Percentiles rank a stretch among this genome's conserved stretches.
phyloP scores from a whole-genome alignment of 1,140 invertebrate species.

The Hylaeus volcanicus region DNA sequence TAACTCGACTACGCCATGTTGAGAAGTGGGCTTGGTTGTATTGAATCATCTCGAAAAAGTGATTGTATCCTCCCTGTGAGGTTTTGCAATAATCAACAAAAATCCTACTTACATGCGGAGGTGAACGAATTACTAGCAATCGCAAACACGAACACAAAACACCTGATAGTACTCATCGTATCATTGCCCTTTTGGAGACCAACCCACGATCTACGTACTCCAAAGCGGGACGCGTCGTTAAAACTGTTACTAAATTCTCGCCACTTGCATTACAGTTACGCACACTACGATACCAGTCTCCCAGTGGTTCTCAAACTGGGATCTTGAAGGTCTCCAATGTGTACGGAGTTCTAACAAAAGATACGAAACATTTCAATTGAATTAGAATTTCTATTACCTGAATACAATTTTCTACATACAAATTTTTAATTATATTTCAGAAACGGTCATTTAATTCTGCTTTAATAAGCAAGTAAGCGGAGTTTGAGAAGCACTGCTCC shows the following conservation, averaged over 20 bases:
- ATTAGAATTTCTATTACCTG: too few relatives aligned
- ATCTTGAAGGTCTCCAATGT: too few relatives aligned
- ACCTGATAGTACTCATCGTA: constrained; percentile 69
- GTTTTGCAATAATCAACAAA: not conserved
- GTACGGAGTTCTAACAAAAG: too few relatives aligned
- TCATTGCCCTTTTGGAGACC: constrained; percentile 64
- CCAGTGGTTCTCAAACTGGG: too few relatives aligned
- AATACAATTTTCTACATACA: too few relatives aligned
- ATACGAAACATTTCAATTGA: too few relatives aligned
- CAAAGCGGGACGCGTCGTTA: constrained; percentile 19
- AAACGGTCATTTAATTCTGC: too few relatives aligned
- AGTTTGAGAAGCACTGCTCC: not conserved
- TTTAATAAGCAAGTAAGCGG: too few relatives aligned
- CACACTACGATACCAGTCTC: not conserved
- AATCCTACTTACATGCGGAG: constrained; percentile 70
- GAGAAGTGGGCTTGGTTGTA: constrained; percentile 72
- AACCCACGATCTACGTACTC: constrained; percentile 4
- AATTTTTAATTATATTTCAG: too few relatives aligned
- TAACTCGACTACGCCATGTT: constrained; percentile 64
- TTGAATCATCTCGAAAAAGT: constrained; percentile 57
- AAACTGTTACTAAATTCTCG: constrained; percentile 48
- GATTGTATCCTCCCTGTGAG: not conserved
- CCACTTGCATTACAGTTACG: not conserved
- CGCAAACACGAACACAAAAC: constrained; percentile 61
- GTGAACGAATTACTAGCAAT: constrained; percentile 54